Base-by-base conservation (phyloP, 1,140 invertebrate species). In the Paralvinella palmiformis region DNA sequence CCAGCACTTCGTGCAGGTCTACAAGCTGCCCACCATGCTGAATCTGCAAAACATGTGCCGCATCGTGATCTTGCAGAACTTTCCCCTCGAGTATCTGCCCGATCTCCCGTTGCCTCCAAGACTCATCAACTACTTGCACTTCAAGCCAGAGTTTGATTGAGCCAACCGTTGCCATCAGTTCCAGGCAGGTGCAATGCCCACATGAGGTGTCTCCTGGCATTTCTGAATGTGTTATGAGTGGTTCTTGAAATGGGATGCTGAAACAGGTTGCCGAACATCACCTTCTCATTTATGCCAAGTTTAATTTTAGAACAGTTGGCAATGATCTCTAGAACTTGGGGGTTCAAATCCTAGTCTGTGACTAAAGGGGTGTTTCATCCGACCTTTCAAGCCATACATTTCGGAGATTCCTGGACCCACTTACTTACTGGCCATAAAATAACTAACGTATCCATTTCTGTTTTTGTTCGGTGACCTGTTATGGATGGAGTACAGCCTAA, bases 21-120 rank as follows among this genome's bases (percentile, higher is more conserved):
- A 78, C 69, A 79, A 77, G 59, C 69, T 80, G 33, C 78, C 78
- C 6, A 73, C 64, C 20, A 27, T 67, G 41, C 67, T 72, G 24
- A 73, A 69, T 52, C 65, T 80, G 17, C 77, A 80, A 70, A 76
- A 72, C 58, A 66, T 77, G 24, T 79, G 78, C 60, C 66, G 78
- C 2, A 72, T 74, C 55, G 65, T 74, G 7, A 78, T 80, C 29
- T 61, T 77, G 36, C 75, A 80, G 63, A 69, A 68, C 17, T 76
- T 72, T 57, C 48, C 70, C 17, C 70, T 71, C 50, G 73, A 77
- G 1, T 67, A 70, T 37, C 64, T 80, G 17, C 63, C 69, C 17
- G 63, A 74, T 13, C 68, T 79, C 10, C 75, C 76, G 17, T 62
- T 80, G 13, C 78, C 78, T 5, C 64, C 66, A 44, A 65, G 72